phyloP scores from a whole-genome alignment of 2,797 vertebrate genomes.

The Capromys pilorides region DNA sequence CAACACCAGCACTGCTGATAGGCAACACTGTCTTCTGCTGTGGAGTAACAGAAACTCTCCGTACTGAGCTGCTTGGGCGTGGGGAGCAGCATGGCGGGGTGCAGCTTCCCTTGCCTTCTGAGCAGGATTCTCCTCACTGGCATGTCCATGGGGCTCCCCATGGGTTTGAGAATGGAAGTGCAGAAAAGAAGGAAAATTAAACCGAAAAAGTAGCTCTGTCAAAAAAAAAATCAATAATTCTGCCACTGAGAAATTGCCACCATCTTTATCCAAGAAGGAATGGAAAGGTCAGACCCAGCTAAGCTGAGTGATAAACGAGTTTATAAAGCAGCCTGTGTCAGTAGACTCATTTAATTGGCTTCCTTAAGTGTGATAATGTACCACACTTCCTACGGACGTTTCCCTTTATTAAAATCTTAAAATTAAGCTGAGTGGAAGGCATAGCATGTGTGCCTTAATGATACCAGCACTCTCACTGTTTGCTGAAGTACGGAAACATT shows the following conservation, averaged over 20 bases:
- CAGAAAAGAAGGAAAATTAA: slow-evolving; percentile 72
- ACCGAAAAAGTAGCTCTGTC: slow-evolving; percentile 61
- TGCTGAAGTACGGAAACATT: not conserved
- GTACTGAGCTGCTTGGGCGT: slow-evolving; percentile 26
- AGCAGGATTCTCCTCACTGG: slow-evolving; percentile 25
- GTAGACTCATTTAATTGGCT: slow-evolving; percentile 76
- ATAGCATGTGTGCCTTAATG: not conserved
- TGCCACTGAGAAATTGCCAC: slow-evolving; percentile 75
- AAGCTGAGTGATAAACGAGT: slow-evolving; percentile 78
- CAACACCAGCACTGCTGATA: slow-evolving; percentile 1
- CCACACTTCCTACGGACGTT: slow-evolving; percentile 56
- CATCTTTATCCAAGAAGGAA: slow-evolving; percentile 67
- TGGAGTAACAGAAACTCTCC: slow-evolving; percentile 2
- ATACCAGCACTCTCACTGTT: not conserved
- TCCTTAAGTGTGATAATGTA: slow-evolving; percentile 73
- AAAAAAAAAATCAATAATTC: slow-evolving; percentile 74
- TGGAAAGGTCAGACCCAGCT: slow-evolving; percentile 70
- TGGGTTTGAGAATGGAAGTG: slow-evolving; percentile 44
- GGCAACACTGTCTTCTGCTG: slow-evolving; percentile 34
- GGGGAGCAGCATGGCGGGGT: slow-evolving; percentile 35
- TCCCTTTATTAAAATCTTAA: slow-evolving; percentile 76
- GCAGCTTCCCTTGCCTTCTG: slow-evolving; percentile 16
- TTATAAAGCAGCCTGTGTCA: slow-evolving; percentile 76
- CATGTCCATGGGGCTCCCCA: slow-evolving; percentile 5
- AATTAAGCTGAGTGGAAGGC: slow-evolving; percentile 61